Conservation (phyloP, 2,888 invertebrate genomes). For the Leptinotarsa haldemani region DNA sequence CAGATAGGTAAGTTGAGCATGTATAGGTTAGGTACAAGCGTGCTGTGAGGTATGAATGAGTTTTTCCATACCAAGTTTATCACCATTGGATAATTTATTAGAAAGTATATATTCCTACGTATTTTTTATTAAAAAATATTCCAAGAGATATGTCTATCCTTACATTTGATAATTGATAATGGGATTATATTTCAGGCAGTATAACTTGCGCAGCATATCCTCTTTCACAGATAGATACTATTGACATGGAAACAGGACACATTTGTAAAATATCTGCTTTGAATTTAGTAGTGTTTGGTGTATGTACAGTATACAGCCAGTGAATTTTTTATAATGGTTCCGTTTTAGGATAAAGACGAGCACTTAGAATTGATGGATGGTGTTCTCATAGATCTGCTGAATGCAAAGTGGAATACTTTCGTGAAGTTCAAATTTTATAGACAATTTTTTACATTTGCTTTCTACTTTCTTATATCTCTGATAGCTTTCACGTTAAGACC, state of each 20-base stretch:
- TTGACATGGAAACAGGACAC: slow-evolving; percentile 88
- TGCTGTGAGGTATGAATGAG: too few species aligned
- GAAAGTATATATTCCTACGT: too few species aligned
- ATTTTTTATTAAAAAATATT: too few species aligned
- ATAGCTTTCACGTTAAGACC: slow-evolving; percentile 91
- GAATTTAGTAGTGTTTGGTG: slow-evolving; percentile 96
- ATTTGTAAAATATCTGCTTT: slow-evolving; percentile 96
- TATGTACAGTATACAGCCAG: slow-evolving; percentile 65
- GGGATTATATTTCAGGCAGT: slow-evolving; percentile 68
- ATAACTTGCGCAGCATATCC: slow-evolving; percentile 98
- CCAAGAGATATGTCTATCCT: not conserved
- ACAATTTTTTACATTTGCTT: slow-evolving; percentile 89
- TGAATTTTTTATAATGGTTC: not conserved
- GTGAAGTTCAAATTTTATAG: slow-evolving; percentile 94
- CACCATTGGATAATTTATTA: too few species aligned
- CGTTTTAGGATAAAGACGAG: slow-evolving; percentile 88
- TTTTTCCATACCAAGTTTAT: too few species aligned
- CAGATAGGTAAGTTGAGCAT: slow-evolving; percentile 76
- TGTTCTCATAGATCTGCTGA: slow-evolving; percentile 89
- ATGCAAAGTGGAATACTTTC: slow-evolving; percentile 98
- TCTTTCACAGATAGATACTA: slow-evolving; percentile 93
- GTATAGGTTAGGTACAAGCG: too few species aligned
- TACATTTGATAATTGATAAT: not conserved
- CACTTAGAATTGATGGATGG: slow-evolving; percentile 96
- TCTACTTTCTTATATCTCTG: slow-evolving; percentile 90